Evolutionary conservation across 2,797 vertebrate genomes (phyloP).

Genomic region (Sitta carolinensis): DNA sequence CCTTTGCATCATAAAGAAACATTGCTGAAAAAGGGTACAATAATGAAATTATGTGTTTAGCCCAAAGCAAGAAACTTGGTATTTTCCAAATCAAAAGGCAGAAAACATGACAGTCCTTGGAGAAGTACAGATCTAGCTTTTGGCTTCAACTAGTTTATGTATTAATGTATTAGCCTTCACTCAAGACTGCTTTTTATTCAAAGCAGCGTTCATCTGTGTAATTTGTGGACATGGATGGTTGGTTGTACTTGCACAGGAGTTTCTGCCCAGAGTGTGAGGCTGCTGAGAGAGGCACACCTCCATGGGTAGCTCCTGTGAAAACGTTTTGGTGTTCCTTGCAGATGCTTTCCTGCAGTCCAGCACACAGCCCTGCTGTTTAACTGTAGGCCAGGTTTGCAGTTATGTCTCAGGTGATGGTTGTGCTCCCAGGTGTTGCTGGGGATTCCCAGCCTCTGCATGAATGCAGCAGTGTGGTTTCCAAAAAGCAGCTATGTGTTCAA

Average conservation of each 20-base stretch:
- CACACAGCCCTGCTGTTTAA: neutral
- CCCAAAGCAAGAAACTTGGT: neutral
- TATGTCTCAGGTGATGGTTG: neutral
- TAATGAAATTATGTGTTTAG: neutral
- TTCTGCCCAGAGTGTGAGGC: neutral
- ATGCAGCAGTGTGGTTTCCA: neutral
- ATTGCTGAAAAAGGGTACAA: neutral
- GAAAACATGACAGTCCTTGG: neutral
- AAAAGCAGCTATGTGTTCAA: neutral
- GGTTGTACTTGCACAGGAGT: neutral
- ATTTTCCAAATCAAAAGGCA: conserved; percentile 21
- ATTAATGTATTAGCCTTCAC: neutral
- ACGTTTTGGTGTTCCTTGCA: neutral
- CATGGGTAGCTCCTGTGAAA: neutral
- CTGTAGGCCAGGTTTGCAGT: neutral
- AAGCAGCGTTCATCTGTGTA: neutral
- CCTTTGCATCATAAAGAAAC: neutral
- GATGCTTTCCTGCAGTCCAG: neutral
- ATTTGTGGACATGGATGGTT: neutral
- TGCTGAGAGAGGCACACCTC: neutral
- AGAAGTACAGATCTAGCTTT: neutral
- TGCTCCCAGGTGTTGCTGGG: neutral
- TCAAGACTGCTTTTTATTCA: neutral
- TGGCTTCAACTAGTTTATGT: neutral
- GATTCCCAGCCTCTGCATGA: neutral